Evolutionary conservation across 2,888 invertebrate genomes (phyloP), one percentile per base, ranked within the genome.

Genomic region (Vandiemenella viatica): DNA sequence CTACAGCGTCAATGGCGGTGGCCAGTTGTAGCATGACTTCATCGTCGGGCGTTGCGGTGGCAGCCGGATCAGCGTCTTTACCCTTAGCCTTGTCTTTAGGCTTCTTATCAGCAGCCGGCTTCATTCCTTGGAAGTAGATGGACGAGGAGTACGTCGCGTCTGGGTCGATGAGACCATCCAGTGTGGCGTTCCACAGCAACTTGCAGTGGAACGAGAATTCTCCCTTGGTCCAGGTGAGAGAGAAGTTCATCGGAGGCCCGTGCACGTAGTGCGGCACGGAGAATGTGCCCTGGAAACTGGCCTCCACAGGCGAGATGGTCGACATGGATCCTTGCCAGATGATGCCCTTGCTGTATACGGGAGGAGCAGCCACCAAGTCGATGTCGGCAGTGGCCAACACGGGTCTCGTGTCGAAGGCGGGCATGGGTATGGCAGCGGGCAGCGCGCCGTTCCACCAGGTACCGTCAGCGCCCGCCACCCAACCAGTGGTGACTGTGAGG

Each of bases 401-500:
- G 16, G 19, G 20, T 21, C 40, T 10, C 50, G 49, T 22, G 49
- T 54, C 50, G 50, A 21, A 56, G 37, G 53, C 55, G 8, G 57
- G 57, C 16, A 54, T 37, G 15, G 50, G 43, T 37, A 57, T 53
- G 10, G 32, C 50, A n/a, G 46, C 46, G 3, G 56, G 55, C 8
- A 57, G 40, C 15, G 26, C 37, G 40, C 57, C 57, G n/a, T 54
- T 53, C 57, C 57, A 57, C 8, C 55, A 19, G 45, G 22, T 21
- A 4, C 8, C 17, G 32, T 16, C n/a, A 17, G 23, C n/a, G 13
- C 19, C 21, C n/a, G 32, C 32, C 32, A 32, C 3, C 32, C 32
- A 32, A 3, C 32, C 32, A 32, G 32, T 13, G 2, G n/a, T n/a
- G 3, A 32, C 32, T 13, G 2, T 32, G 32, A 32, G n/a, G 5